Conservation (phyloP, 2,888 invertebrate genomes). For the Caenorhabditis sinica region DNA sequence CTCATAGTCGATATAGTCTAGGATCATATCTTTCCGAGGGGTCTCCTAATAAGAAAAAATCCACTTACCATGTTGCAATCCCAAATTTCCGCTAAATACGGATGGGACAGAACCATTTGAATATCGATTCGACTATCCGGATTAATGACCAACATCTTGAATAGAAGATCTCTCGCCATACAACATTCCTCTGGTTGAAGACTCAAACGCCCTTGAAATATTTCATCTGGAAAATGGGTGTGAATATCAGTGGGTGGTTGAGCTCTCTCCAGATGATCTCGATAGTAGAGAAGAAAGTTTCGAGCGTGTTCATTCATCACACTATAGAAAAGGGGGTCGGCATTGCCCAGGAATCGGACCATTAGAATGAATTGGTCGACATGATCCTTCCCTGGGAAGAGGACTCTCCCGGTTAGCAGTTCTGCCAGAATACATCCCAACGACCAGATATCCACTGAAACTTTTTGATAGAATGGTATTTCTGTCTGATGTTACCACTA, state of each 20-base stretch:
- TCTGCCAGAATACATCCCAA: constrained; percentile 96
- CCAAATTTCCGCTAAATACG: constrained; percentile 86
- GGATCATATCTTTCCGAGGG: no score
- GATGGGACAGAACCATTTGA: constrained; percentile 95
- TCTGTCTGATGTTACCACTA: constrained; percentile 85
- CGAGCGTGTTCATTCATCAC: constrained; percentile 86
- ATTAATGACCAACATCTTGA: constrained; percentile 98
- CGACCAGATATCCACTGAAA: constrained; percentile 78
- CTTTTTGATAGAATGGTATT: neutral
- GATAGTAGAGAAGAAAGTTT: constrained; percentile 92
- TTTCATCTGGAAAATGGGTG: constrained; percentile 15
- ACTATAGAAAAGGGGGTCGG: constrained; percentile 56
- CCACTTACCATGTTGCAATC: constrained; percentile 13
- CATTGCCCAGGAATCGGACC: constrained; percentile 72
- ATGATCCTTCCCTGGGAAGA: constrained; percentile 97
- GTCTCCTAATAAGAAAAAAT: no score
- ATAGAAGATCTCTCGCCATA: constrained; percentile 96
- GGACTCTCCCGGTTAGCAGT: constrained; percentile 97
- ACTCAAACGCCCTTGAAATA: constrained; percentile 84
- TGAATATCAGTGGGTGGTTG: constrained; percentile 3
- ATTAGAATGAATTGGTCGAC: constrained; percentile 82
- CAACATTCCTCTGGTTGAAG: constrained; percentile 85
- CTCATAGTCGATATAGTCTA: no score
- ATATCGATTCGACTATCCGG: constrained; percentile 98
- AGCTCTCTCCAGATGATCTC: neutral